These are phyloP conservation scores for Adela reaumurella DNA, from an alignment of 2,888 invertebrate genomes.

Conservation along the genomic window DNA sequence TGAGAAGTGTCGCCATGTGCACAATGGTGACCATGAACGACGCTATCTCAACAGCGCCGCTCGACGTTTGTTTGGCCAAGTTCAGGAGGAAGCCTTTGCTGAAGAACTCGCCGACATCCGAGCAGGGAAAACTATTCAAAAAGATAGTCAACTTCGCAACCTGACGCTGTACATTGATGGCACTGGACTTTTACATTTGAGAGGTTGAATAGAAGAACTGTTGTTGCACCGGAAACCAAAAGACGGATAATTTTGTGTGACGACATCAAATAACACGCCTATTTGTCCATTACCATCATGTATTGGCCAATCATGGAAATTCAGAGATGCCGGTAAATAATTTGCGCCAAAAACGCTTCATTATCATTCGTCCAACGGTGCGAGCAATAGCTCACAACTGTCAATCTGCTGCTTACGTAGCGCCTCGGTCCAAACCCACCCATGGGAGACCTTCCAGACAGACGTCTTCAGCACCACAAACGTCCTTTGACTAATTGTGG, in stretches of 20 bases:
- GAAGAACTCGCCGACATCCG: background rate
- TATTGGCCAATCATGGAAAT: constrained; percentile 3
- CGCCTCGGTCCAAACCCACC: constrained; percentile 3
- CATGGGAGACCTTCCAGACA: constrained; percentile 6
- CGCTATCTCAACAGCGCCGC: background rate
- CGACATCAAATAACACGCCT: constrained; percentile 5
- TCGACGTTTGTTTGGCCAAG: background rate
- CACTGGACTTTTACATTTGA: constrained; percentile 1
- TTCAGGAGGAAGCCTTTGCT: background rate
- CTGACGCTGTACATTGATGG: background rate
- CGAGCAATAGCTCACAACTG: background rate
- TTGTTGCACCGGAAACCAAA: background rate
- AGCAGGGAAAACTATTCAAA: background rate
- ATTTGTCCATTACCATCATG: constrained; percentile 6
- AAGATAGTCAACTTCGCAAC: background rate
- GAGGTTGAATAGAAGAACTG: background rate
- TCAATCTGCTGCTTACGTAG: background rate
- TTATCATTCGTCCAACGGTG: constrained; percentile 6
- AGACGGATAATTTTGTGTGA: constrained; percentile 8
- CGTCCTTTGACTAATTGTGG: constrained; percentile 1
- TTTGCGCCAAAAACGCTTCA: constrained; percentile 7
- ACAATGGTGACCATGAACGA: background rate
- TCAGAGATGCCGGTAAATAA: constrained; percentile 9
- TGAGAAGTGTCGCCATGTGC: background rate
- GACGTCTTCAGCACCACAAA: constrained; percentile 1